Evolutionary conservation across 2,888 invertebrate genomes (phyloP).

Genomic region (Molorchus minor): DNA sequence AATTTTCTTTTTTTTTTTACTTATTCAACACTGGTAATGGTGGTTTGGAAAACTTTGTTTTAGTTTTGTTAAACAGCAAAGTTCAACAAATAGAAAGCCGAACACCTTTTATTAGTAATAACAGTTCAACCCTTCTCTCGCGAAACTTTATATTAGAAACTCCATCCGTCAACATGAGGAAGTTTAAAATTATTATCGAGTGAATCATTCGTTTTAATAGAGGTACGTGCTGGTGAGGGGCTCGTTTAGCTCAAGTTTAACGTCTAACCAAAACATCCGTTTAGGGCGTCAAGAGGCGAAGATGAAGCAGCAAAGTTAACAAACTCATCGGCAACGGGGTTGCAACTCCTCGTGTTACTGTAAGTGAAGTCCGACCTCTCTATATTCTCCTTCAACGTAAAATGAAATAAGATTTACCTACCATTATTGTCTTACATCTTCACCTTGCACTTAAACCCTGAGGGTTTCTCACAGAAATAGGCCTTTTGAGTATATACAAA

Average conservation of each 20-base stretch:
- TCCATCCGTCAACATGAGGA: slow-evolving; percentile 16
- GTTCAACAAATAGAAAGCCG: too few species aligned
- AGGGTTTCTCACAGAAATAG: slow-evolving; percentile 12
- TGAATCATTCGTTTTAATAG: slow-evolving; percentile 31
- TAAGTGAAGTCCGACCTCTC: slow-evolving; percentile 20
- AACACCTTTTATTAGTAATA: too few species aligned
- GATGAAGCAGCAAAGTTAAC: slow-evolving; percentile 43
- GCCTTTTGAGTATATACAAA: too few species aligned
- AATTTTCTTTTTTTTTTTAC: too few species aligned
- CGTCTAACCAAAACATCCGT: slow-evolving; percentile 22
- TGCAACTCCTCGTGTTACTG: slow-evolving; percentile 22
- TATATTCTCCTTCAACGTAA: slow-evolving; percentile 14
- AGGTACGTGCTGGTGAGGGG: slow-evolving; percentile 26
- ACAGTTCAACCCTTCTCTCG: too few species aligned
- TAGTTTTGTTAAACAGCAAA: too few species aligned
- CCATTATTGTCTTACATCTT: slow-evolving; percentile 20
- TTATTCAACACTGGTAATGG: too few species aligned
- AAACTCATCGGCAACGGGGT: slow-evolving; percentile 36
- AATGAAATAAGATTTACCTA: slow-evolving; percentile 19
- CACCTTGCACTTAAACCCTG: neutral
- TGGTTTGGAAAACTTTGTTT: too few species aligned
- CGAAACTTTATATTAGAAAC: too few species aligned
- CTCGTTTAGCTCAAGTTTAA: slow-evolving; percentile 22
- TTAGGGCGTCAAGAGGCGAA: slow-evolving; percentile 35
- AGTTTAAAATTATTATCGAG: slow-evolving; percentile 32